Conservation (phyloP, 1,140 invertebrate species). For the Protaetia brevitarsis region DNA sequence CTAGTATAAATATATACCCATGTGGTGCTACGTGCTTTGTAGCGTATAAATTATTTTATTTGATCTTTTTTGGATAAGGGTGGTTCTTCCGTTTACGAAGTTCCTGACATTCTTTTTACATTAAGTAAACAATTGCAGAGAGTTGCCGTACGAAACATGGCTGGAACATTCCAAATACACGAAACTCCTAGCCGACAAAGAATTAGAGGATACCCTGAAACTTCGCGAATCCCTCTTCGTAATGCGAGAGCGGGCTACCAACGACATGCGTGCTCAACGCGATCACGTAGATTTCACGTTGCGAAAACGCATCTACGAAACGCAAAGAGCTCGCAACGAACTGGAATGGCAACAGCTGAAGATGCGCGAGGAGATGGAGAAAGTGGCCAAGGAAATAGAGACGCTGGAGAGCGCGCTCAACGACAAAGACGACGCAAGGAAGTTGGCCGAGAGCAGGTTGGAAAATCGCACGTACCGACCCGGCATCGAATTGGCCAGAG, state of each 20-base stretch:
- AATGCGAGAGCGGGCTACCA: conserved; percentile 68
- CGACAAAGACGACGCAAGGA: conserved; percentile 65
- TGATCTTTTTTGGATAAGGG: neutral
- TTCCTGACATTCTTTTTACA: no score
- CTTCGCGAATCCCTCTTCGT: conserved; percentile 75
- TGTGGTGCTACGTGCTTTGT: no score
- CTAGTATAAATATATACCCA: no score
- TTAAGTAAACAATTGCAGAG: conserved; percentile 27
- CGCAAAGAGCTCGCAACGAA: conserved; percentile 76
- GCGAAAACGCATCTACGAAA: conserved; percentile 79
- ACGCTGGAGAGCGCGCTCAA: conserved; percentile 62
- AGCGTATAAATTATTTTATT: neutral
- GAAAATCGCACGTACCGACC: conserved; percentile 68
- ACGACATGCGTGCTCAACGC: conserved; percentile 74
- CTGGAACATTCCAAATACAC: conserved; percentile 70
- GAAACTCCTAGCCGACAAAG: conserved; percentile 71
- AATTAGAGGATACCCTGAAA: conserved; percentile 68
- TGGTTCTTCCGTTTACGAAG: no score
- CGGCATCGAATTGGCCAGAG: conserved; percentile 72
- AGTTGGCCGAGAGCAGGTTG: conserved; percentile 71
- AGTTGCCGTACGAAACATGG: conserved; percentile 72
- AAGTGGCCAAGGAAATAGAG: conserved; percentile 65
- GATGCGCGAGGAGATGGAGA: conserved; percentile 81
- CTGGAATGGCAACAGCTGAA: conserved; percentile 80
- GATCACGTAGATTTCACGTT: conserved; percentile 80